Evolutionary conservation across 1,140 invertebrate species (phyloP), one percentile per base, ranked within the genome.

Genomic region (Lordiphosa stackelbergi): DNA sequence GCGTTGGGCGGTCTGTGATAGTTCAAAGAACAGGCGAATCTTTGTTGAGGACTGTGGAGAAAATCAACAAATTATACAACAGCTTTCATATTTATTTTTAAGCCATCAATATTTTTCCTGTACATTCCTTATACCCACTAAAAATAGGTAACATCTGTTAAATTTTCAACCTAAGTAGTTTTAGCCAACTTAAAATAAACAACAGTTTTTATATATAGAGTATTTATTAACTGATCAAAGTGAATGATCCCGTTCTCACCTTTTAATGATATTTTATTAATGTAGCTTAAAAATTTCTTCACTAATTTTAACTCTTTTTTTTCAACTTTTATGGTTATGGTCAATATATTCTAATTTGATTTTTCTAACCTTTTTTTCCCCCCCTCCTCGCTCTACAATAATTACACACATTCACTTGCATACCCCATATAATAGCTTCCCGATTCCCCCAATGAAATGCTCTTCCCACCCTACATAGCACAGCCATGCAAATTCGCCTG

Each of bases 401-500:
- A 57, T 45, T 43, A 56, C 36, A 53, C 60, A 40, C 34, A 74
- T 12, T 64, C 51, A 53, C 41, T 40, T n/a, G 11, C 40, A 52
- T 10, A 47, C 13, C 22, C 13, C 10, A 12, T 36, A 12, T 60
- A 65, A 61, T 56, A 87, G 85, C 70, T 87, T 52, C 83, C 85
- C 66, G 85, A 87, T 51, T 84, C 85, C 66, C 83, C 85, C 51
- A 83, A 65, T 62, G 85, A 87, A 87, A 86, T 87, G 85, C 61
- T 87, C 56, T 87, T 87, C 71, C 85, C 85, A 11, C 85, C 85
- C 36, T 86, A 87, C 48, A 87, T 87, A 38, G 85, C 85, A 55
- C 85, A 77, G 19, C 85, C 85, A 16, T 87, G 85, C 65, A 74
- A 87, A 64, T 69, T 87, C 45, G 69, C 85, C 48, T 87, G 85